A percentile compares a stretch with the other conserved stretches of the same genome.
phyloP scores from a whole-genome alignment of 2,888 invertebrate genomes.

The Leistus spinibarbis region DNA sequence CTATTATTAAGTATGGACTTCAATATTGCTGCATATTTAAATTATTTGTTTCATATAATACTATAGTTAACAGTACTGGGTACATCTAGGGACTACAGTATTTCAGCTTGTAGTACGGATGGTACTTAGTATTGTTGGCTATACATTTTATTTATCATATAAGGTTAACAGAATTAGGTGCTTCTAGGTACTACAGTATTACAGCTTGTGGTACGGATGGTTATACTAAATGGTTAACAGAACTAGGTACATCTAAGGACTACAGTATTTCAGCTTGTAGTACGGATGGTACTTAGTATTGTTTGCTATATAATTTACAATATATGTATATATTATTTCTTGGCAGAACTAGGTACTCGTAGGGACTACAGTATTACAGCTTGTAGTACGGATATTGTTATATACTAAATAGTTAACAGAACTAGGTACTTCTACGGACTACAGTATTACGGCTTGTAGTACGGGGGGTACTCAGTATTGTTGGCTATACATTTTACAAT shows the following conservation, averaged over 20 bases:
- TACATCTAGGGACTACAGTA: too few relatives aligned
- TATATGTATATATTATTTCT: neutral
- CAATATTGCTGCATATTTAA: too few relatives aligned
- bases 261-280: too few relatives aligned
- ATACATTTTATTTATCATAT: neutral
- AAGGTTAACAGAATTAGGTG: neutral
- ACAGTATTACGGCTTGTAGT: neutral
- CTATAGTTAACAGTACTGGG: too few relatives aligned
- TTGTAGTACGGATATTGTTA: slow-evolving; percentile 11
- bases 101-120: slow-evolving; percentile 18
- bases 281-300: slow-evolving; percentile 4
- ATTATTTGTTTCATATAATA: too few relatives aligned
- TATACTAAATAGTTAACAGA: neutral
- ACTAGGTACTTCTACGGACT: neutral
- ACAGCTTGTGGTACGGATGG: slow-evolving; percentile 4
- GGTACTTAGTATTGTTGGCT: neutral
- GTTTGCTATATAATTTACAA: neutral
- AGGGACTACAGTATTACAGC: neutral
- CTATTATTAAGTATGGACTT: too few relatives aligned
- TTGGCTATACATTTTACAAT: too few relatives aligned
- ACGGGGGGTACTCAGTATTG: neutral
- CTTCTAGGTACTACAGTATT: neutral
- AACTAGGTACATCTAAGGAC: too few relatives aligned
- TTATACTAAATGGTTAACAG: too few relatives aligned
- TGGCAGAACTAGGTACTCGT: neutral